Evolutionary conservation across 2,797 vertebrate genomes (phyloP).

Genomic region (Sebastes goodei): DNA sequence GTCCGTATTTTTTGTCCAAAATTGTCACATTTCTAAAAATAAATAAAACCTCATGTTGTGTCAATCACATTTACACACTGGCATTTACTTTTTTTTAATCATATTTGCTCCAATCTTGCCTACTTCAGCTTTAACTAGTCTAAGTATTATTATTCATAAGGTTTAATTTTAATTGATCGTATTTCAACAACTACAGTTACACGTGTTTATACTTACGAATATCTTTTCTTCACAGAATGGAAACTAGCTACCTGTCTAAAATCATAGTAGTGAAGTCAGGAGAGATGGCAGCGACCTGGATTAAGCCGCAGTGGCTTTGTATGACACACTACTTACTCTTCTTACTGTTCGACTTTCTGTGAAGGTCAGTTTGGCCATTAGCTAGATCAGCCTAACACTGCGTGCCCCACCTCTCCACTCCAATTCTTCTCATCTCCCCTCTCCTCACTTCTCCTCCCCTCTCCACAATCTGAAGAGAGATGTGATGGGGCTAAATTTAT

Average conservation of each 20-base stretch:
- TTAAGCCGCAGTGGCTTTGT: constrained; percentile 63
- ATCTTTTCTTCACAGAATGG: neutral
- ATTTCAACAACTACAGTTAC: neutral
- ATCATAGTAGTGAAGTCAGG: constrained; percentile 29
- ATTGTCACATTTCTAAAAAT: too few relatives aligned
- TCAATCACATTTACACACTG: too few relatives aligned
- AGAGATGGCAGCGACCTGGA: constrained; percentile 58
- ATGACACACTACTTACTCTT: constrained; percentile 72
- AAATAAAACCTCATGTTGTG: too few relatives aligned
- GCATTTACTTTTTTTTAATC: too few relatives aligned
- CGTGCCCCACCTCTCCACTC: constrained; percentile 74
- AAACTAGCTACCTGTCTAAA: constrained; percentile 28
- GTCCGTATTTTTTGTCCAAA: too few relatives aligned
- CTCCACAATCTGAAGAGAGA: constrained; percentile 48
- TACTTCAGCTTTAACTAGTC: neutral
- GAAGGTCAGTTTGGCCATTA: constrained; percentile 82
- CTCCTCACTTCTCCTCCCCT: constrained; percentile 45
- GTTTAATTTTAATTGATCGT: neutral
- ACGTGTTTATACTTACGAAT: neutral
- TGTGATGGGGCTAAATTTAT: constrained; percentile 69
- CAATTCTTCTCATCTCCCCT: constrained; percentile 71
- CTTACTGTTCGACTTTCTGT: constrained; percentile 73
- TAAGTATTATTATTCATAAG: neutral
- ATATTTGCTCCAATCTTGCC: too few relatives aligned
- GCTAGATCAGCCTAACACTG: constrained; percentile 72